Evolutionary conservation across 1,140 invertebrate genomes (phyloP), one percentile per base, ranked within the genome.

Genomic region (Adelges cooleyi): DNA sequence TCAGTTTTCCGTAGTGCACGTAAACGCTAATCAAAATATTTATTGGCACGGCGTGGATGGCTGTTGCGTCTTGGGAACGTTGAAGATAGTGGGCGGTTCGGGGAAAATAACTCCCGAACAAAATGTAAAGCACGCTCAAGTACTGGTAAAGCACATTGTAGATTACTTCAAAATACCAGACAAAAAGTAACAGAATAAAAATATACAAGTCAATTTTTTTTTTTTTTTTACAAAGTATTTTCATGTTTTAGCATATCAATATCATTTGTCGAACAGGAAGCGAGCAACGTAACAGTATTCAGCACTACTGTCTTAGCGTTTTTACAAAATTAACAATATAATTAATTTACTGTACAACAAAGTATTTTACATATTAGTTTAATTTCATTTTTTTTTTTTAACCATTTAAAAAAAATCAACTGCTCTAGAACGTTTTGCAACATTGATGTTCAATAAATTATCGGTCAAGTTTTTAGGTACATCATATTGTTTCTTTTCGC

Each of bases 371-470:
- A 13, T 1, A 42, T 6, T 23, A 38, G 23, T 2, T n/a, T 52
- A 36, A 56, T 56, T 27, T 18, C 6, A 8, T n/a, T n/a, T n/a
- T n/a, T n/a, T n/a, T n/a, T n/a, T n/a, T n/a, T n/a, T n/a, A n/a
- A n/a, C n/a, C n/a, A 46, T 56, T 67, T 72, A 77, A 70, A 85
- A 84, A 70, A 82, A 83, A 71, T 86, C 84, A 29, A 82, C 73
- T 4, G 84, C 84, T 71, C 77, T 80, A 69, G 81, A 77, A 69
- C 83, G 75, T 52, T 80, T 82, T 17, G 84, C 82, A n/a, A 89
- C 77, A 71, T 77, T 77, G 44, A 86, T 83, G 68, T 89, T 83
- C 13, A 90, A 75, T 27, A 90, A 76, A 77, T 90, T 84, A 73
- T 90, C 87, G 9, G 87, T 90, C 0, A 89, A 74, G 10, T 80